Evolutionary conservation across 2,888 invertebrate species (phyloP).

Genomic region (Trachelus troglodyta): DNA sequence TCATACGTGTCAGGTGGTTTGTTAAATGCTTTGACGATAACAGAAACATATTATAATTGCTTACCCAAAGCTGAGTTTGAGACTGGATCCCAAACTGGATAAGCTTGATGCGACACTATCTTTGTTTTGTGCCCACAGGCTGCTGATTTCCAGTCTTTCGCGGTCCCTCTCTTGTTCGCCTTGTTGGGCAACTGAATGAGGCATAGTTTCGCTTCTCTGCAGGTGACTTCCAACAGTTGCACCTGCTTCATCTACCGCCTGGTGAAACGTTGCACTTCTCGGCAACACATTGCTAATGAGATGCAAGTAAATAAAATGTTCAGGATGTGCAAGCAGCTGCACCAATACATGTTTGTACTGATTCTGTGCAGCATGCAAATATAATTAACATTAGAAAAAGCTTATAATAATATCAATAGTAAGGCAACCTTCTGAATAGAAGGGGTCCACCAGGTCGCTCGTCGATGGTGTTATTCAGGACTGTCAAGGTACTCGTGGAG

Average conservation of each 20-base stretch:
- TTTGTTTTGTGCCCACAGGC: slow-evolving; percentile 63
- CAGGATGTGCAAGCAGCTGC: not conserved
- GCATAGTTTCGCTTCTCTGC: slow-evolving; percentile 63
- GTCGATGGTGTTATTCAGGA: slow-evolving; percentile 57
- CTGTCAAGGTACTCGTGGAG: slow-evolving; percentile 63
- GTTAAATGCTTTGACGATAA: not conserved
- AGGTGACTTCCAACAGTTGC: slow-evolving; percentile 52
- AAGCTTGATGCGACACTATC: slow-evolving; percentile 78
- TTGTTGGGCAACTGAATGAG: slow-evolving; percentile 62
- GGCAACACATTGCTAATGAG: slow-evolving; percentile 52
- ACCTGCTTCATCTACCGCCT: slow-evolving; percentile 56
- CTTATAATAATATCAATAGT: not conserved
- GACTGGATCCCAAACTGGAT: slow-evolving; percentile 82
- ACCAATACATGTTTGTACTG: not conserved
- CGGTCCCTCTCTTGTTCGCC: slow-evolving; percentile 62
- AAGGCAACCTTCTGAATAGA: slow-evolving; percentile 56
- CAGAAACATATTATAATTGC: slow-evolving; percentile 24
- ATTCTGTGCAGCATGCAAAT: not conserved
- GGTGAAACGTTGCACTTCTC: slow-evolving; percentile 66
- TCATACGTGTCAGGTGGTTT: not conserved
- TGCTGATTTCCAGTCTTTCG: slow-evolving; percentile 60
- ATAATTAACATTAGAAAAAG: not conserved
- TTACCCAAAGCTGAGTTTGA: slow-evolving; percentile 89
- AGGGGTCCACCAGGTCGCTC: slow-evolving; percentile 63
- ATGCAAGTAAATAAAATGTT: slow-evolving; percentile 8